These are phyloP conservation scores for Henricia sp. DNA, from an alignment of 53 echinoderm and acorn worm species.

Conservation along the genomic window DNA sequence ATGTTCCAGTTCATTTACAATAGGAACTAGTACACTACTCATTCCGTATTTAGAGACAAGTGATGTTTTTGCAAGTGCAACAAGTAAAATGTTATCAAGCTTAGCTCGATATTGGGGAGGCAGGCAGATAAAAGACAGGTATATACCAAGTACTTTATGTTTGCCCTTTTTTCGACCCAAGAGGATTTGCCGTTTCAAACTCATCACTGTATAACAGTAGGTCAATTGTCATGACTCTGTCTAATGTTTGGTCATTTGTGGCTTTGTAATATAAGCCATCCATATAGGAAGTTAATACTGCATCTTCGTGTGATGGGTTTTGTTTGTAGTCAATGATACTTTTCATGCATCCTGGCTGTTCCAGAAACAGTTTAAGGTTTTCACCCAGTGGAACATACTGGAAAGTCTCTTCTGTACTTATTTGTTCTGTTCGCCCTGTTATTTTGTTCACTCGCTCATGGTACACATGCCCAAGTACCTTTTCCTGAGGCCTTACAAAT, in stretches of 20 bases:
- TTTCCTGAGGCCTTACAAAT: constrained; percentile 19
- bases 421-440: constrained; percentile 34
- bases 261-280: constrained; percentile 59
- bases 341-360: constrained; percentile 53
- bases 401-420: constrained; percentile 17
- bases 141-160: constrained; percentile 13
- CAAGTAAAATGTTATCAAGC: constrained; percentile 24
- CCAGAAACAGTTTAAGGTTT: constrained; percentile 37
- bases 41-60: constrained; percentile 10
- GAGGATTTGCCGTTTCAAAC: constrained; percentile 24
- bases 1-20: constrained; percentile 1
- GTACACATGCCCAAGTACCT: constrained; percentile 2
- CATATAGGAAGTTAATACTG: constrained; percentile 30
- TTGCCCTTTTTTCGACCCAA: constrained; percentile 32
- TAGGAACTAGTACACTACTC: background rate
- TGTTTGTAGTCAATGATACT: constrained; percentile 13
- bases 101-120: constrained; percentile 2
- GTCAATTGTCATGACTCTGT: background rate
- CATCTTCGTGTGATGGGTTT: constrained; percentile 16
- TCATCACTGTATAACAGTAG: constrained; percentile 16
- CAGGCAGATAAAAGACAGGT: background rate
- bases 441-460: background rate
- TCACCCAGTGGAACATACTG: constrained; percentile 58
- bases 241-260: background rate
- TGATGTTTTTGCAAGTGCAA: background rate